phyloP scores from a whole-genome alignment of 2,113 vertebrate genomes.

The Sebastes fasciatus region DNA sequence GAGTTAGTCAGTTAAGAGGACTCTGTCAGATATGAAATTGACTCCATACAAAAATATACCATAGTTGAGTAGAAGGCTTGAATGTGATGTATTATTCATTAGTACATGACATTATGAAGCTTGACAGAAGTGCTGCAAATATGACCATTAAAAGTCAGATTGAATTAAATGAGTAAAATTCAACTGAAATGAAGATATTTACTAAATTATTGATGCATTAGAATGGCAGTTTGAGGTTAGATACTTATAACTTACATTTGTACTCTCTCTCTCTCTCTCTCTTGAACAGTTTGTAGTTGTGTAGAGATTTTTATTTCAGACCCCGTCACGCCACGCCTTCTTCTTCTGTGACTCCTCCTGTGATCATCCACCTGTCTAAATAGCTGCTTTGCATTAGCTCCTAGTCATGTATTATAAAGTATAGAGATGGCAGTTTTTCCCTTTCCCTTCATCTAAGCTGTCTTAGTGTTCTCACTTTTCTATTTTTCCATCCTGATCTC shows the following conservation, averaged over 20 bases:
- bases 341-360: neutral
- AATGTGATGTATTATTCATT: neutral
- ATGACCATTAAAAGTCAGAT: conserved; percentile 34
- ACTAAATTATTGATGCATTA: conserved; percentile 35
- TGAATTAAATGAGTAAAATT: conserved; percentile 45
- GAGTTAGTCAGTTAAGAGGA: neutral
- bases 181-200: conserved; percentile 45
- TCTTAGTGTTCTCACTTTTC: neutral
- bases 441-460: conserved; percentile 15
- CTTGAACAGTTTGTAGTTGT: neutral
- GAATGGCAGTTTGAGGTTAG: conserved; percentile 22
- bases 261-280: neutral
- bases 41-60: neutral
- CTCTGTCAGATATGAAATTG: neutral
- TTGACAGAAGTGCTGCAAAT: neutral
- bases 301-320: conserved; percentile 12
- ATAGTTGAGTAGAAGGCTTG: neutral
- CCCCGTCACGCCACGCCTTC: neutral
- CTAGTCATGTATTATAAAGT: conserved; percentile 6
- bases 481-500: neutral
- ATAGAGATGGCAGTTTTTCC: neutral
- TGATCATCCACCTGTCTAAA: conserved; percentile 1
- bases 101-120: neutral
- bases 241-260: neutral
- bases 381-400: conserved; percentile 27